Evolutionary conservation across 2,888 invertebrate genomes (phyloP), one percentile per base, ranked within the genome.

Genomic region (Poecilobothrus nobilitatus): DNA sequence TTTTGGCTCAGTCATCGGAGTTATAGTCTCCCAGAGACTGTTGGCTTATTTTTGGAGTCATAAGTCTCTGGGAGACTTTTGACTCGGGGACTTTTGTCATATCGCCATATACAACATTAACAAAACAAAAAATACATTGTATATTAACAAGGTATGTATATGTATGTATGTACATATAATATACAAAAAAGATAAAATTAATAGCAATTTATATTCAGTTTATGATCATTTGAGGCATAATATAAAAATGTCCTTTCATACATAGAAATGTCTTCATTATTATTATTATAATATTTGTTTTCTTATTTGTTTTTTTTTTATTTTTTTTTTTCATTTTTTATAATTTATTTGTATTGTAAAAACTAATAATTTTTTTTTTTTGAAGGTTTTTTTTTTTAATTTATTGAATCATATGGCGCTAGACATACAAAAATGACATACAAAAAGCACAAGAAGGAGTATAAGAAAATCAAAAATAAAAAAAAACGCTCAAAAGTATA

Each of bases 221-320:
- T 53, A 53, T 53, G 53, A 53, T 53, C 53, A 53, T 37, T 10
- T 37, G 12, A n/a, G 37, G 37, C 12, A 37, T n/a, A 37, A 12
- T 37, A 37, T 37, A 27, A 27, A 27, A 5, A 53, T 53, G 18
- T 53, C 53, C 53, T 53, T 53, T 53, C 18, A 18, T 53, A 9
- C 53, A 53, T 53, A 53, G 53, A 53, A 53, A 53, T 53, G 53
- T 53, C 53, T 53, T 53, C 53, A 53, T 53, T 53, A 53, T 53
- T 18, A 18, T 18, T 53, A 2, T 53, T 6, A 8, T 37, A 6
- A 41, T 41, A 12, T 15, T 41, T 53, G 2, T 53, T 53, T 12
- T 18, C 15, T 12, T 12, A 12, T 41, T 2, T 2, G 2, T 18
- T 6, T 53, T 53, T 18, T 53, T n/a, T 53, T 53, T 53, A 2